Evolutionary conservation across 2,113 vertebrate species (phyloP), one percentile per base, ranked within the genome.

Genomic region (Amphiprion percula): DNA sequence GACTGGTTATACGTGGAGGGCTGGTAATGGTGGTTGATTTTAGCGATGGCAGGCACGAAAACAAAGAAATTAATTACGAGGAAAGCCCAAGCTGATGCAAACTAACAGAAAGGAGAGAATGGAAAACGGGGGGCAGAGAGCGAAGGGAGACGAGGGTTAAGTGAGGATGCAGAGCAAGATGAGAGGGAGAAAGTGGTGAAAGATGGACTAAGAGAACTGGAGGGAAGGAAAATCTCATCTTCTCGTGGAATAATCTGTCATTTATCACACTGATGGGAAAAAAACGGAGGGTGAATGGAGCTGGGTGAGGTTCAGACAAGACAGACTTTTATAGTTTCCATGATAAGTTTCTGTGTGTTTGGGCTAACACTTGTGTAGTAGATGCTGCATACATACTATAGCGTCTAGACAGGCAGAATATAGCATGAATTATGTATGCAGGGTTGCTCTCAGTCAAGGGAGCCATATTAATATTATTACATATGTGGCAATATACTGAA

Each of bases 361-460:
- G 9, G 7, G 74, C 61, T 72, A 41, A 33, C 69, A 54, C 54
- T 74, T 26, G 70, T 62, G 67, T 58, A 28, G 12, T 53, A n/a
- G 65, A 71, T 69, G 75, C 75, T 59, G 85, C 73, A 41, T 59
- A 72, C 54, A 74, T 63, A 59, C 82, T 49, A 70, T 71, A 63
- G 84, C 8, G 92, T 94, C 94, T 94, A 93, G 93, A 94, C 93
- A 26, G 79, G 60, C 69, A 87, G 87, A 92, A 90, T 92, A 87
- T 88, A 86, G 75, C 82, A 94, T 95, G 84, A 95, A 95, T 95
- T 92, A 95, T 95, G 91, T 90, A 95, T 94, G 87, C 72, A 33
- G 91, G 80, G 56, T 28, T 86, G 84, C 84, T 91, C 92, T 91
- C 91, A 93, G 94, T 94, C 87, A 78, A 85, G 74, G 67, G 75